phyloP scores from a whole-genome alignment of 2,113 vertebrate genomes.

The Cyprinodon tularosa region DNA sequence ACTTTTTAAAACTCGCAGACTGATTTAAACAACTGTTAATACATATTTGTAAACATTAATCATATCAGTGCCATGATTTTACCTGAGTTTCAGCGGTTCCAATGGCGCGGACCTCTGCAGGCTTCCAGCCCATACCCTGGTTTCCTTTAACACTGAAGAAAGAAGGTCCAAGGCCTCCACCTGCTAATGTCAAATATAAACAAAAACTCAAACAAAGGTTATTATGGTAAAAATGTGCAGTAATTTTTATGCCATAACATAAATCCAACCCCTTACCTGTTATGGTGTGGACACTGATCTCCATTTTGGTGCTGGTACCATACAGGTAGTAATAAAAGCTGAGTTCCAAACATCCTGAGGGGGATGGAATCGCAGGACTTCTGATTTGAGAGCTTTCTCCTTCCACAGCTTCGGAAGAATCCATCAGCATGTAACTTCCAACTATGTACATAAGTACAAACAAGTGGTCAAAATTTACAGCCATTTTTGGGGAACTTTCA shows the following conservation, averaged over 20 bases:
- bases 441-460: conserved; percentile 58
- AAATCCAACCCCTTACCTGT: conserved; percentile 60
- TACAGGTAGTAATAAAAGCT: conserved; percentile 81
- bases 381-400: conserved; percentile 64
- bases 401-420: conserved; percentile 36
- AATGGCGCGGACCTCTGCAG: conserved; percentile 54
- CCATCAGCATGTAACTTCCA: conserved; percentile 82
- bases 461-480: background rate
- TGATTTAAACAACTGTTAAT: background rate
- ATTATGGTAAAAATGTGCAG: background rate
- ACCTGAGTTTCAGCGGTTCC: conserved; percentile 67
- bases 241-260: background rate
- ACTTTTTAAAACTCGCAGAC: background rate
- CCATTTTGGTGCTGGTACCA: conserved; percentile 74
- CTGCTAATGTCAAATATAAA: conserved; percentile 38
- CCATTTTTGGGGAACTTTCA: background rate
- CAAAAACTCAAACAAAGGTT: rapidly evolving
- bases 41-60: background rate
- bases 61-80: background rate
- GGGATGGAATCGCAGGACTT: conserved; percentile 66
- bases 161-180: conserved; percentile 52
- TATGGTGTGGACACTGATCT: conserved; percentile 71
- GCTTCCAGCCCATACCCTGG: conserved; percentile 75
- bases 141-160: conserved; percentile 72
- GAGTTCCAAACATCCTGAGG: conserved; percentile 79